These are phyloP conservation scores for Rhagonycha lutea DNA, from an alignment of 2,888 invertebrate species.

Conservation along the genomic window DNA sequence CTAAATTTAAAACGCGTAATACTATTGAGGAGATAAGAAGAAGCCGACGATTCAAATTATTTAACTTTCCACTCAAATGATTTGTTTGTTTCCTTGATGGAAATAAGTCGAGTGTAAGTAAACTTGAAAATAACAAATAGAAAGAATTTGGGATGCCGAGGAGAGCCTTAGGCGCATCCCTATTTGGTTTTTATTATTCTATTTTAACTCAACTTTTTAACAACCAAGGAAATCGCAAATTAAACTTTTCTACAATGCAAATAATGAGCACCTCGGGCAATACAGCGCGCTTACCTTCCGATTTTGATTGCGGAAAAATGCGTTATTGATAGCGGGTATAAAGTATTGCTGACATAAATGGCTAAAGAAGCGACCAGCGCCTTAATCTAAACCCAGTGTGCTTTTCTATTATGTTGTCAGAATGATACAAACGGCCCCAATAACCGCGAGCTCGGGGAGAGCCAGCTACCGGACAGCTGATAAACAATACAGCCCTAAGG, in stretches of 20 bases:
- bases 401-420: constrained; percentile 57
- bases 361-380: constrained; percentile 44
- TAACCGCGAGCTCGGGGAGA: constrained; percentile 51
- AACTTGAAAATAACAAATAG: constrained; percentile 44
- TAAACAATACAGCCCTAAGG: constrained; percentile 47
- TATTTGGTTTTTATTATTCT: constrained; percentile 22
- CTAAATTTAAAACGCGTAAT: neutral
- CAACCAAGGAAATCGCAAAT: neutral
- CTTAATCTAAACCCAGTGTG: constrained; percentile 51
- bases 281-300: constrained; percentile 6
- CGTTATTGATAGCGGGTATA: constrained; percentile 29
- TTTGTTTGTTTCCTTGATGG: constrained; percentile 52
- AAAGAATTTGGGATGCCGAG: neutral
- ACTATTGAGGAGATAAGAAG: neutral
- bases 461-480: constrained; percentile 52
- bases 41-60: constrained; percentile 50
- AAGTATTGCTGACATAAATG: constrained; percentile 33
- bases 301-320: constrained; percentile 23
- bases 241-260: constrained; percentile 20
- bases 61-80: constrained; percentile 54
- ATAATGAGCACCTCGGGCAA: constrained; percentile 17
- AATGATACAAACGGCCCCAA: constrained; percentile 56
- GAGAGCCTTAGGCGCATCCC: constrained; percentile 11
- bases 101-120: constrained; percentile 49
- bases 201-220: constrained; percentile 15